Evolutionary conservation across 2,888 invertebrate species (phyloP), one percentile per base, ranked within the genome.

Genomic region (Melinaea menophilus): DNA sequence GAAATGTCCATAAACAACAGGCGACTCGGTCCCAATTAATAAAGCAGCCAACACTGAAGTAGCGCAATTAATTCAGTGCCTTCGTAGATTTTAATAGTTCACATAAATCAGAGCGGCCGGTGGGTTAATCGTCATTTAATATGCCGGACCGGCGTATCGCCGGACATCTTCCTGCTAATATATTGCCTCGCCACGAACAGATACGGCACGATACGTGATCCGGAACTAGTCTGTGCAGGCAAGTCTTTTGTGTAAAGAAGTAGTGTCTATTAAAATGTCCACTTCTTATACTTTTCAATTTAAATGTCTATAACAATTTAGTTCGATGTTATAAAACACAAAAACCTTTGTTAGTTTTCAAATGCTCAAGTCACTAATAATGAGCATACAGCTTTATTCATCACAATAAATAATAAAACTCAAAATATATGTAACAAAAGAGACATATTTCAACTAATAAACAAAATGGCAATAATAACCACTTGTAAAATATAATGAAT

Each of bases 71-170:
- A 90, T 90, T 90, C 84, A 86, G 83, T 82, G 89, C 90, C 88
- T 90, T 89, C 89, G 85, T 78, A 89, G 87, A 88, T 89, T 90
- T 90, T 90, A 90, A 90, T 90, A 90, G 90, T 90, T 89, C 82
- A 76, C 88, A 90, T 90, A 90, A 90, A 90, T 90, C 90, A 90
- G 86, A 66, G 77, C 77, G 80, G 82, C 85, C 89, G 86, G 88
- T 87, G 88, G 90, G 88, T 85, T 89, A 90, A 90, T 89, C 87
- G 87, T 63, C 86, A 86, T 89, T 90, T 89, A 90, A 90, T 90
- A 90, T 89, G 88, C 87, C 82, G 83, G 82, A 69, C 81, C 79
- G 79, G 79, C 79, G 81, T 78, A 79, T 79, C 81, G 71, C 72
- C 75, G 51, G 51, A 51, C 51, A 72, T 72, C 72, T 71, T 61